These are phyloP conservation scores for Forbesichthys agassizii DNA, from an alignment of 2,113 vertebrate species.

Conservation along the genomic window DNA sequence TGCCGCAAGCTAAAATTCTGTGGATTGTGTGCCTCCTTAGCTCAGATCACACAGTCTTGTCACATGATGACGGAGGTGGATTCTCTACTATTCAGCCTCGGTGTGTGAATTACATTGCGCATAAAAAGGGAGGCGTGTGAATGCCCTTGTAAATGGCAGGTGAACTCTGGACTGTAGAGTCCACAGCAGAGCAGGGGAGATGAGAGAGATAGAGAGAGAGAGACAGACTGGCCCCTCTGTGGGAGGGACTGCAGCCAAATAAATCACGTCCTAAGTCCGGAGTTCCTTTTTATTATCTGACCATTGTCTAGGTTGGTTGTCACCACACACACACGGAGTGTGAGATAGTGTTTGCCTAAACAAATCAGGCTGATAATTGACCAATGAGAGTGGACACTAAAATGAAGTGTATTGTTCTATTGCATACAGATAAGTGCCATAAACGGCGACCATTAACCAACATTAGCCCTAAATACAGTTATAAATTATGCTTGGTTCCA, in stretches of 20 bases:
- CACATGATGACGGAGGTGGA: conserved; percentile 32
- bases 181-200: conserved; percentile 25
- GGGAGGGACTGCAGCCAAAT: conserved; percentile 53
- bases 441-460: conserved; percentile 31
- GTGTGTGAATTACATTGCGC: background rate
- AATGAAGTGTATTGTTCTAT: conserved; percentile 28
- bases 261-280: conserved; percentile 33
- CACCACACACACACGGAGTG: conserved; percentile 4
- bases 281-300: conserved; percentile 22
- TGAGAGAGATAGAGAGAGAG: conserved; percentile 2
- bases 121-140: background rate
- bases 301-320: background rate
- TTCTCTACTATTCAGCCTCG: conserved; percentile 18
- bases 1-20: conserved; percentile 9
- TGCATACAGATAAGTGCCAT: conserved; percentile 46
- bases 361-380: conserved; percentile 62
- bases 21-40: conserved; percentile 29
- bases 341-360: conserved; percentile 37
- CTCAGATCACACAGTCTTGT: conserved; percentile 23
- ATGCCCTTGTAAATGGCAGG: conserved; percentile 27
- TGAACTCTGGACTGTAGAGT: conserved; percentile 72
- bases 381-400: conserved; percentile 32
- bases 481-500: conserved; percentile 33
- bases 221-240: conserved; percentile 40
- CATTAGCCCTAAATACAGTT: conserved; percentile 27